Evolutionary conservation across 1,140 invertebrate genomes (phyloP).

Genomic region (Mactra quadrangularis): DNA sequence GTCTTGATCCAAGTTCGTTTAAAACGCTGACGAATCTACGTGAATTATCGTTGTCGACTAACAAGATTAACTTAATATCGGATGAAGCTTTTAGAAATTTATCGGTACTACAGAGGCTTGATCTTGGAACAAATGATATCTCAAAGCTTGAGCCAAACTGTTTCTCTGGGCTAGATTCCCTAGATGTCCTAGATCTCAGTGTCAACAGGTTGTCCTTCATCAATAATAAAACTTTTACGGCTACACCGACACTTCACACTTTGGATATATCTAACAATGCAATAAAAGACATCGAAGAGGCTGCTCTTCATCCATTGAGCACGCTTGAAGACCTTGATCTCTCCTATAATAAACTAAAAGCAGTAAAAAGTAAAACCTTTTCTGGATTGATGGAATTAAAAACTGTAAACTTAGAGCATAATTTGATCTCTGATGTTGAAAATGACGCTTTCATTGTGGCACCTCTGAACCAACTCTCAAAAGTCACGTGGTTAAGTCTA

Average conservation of each 20-base stretch:
- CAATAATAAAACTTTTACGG: conserved; percentile 50
- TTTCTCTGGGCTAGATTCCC: conserved; percentile 48
- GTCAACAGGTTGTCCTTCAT: conserved; percentile 56
- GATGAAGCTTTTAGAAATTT: conserved; percentile 59
- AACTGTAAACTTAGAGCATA: conserved; percentile 63
- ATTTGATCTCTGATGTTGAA: conserved; percentile 62
- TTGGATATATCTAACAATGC: conserved; percentile 63
- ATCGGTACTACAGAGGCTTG: conserved; percentile 45
- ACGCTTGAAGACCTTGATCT: conserved; percentile 59
- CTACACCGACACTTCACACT: conserved; percentile 20
- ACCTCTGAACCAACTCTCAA: conserved; percentile 61
- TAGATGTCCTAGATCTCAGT: conserved; percentile 53
- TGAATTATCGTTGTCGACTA: conserved; percentile 44
- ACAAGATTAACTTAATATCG: conserved; percentile 43
- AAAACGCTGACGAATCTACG: conserved; percentile 29
- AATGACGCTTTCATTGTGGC: conserved; percentile 67
- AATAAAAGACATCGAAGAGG: conserved; percentile 59
- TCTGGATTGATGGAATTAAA: conserved; percentile 59
- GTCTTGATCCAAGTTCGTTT: conserved; percentile 54
- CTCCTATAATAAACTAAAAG: conserved; percentile 63
- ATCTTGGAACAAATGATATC: conserved; percentile 62
- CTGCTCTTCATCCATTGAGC: conserved; percentile 37
- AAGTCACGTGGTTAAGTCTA: conserved; percentile 67
- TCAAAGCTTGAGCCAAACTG: conserved; percentile 41
- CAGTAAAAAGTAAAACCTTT: conserved; percentile 59